Conservation (phyloP, 2,113 vertebrate species). For the Prunella fulvescens region DNA sequence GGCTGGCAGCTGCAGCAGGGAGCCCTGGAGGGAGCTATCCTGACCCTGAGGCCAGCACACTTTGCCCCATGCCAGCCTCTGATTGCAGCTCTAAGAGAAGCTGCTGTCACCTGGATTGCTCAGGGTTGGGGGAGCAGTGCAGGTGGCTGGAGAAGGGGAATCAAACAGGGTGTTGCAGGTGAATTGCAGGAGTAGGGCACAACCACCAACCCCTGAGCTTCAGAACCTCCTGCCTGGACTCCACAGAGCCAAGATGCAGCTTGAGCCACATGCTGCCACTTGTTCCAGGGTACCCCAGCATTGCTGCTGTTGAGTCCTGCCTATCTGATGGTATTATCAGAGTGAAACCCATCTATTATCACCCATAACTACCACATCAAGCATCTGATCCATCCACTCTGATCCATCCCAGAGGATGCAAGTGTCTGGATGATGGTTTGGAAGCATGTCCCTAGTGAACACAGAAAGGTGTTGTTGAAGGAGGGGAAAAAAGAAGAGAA, state of each 20-base stretch:
- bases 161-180: background rate
- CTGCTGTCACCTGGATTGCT: background rate
- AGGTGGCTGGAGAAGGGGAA: background rate
- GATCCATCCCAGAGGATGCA: background rate
- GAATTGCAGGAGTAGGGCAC: background rate
- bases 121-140: background rate
- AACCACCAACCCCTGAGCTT: background rate
- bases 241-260: background rate
- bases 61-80: background rate
- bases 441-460: background rate
- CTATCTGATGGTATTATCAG: background rate
- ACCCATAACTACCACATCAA: too few species aligned
- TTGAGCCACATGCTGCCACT: background rate
- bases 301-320: background rate
- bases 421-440: background rate
- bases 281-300: background rate
- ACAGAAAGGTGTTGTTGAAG: background rate
- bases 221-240: background rate
- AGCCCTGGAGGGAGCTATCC: background rate
- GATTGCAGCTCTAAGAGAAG: background rate
- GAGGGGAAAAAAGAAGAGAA: background rate
- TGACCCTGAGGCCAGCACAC: background rate
- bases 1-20: background rate
- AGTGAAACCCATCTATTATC: background rate
- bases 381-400: background rate